A percentile compares a stretch with the other conserved stretches of the same genome.
Evolutionary conservation across 2,888 invertebrate species (phyloP).

Genomic region (Brachypalpus laphriformis): DNA sequence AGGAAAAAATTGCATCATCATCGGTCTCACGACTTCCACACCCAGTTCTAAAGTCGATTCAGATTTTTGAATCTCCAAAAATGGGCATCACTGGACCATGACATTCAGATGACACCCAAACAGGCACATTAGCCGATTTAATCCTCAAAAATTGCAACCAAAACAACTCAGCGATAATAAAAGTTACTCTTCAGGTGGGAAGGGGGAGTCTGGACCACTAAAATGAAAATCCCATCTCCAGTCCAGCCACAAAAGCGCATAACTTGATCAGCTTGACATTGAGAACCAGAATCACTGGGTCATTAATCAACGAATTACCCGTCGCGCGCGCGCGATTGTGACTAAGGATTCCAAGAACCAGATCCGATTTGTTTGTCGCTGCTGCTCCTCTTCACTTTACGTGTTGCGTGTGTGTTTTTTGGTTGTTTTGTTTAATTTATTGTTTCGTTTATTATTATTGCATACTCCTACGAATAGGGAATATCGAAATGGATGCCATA

Average conservation of each 20-base stretch:
- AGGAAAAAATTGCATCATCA: slow-evolving; percentile 60
- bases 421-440: slow-evolving; percentile 59
- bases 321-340: slow-evolving; percentile 68
- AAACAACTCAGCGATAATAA: slow-evolving; percentile 57
- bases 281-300: slow-evolving; percentile 72
- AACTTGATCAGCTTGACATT: slow-evolving; percentile 73
- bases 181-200: slow-evolving; percentile 20
- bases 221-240: slow-evolving; percentile 31
- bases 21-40: slow-evolving; percentile 51
- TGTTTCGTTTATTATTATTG: slow-evolving; percentile 65
- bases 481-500: slow-evolving; percentile 45
- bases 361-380: slow-evolving; percentile 72
- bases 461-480: slow-evolving; percentile 69
- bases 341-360: slow-evolving; percentile 73
- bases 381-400: slow-evolving; percentile 13
- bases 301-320: slow-evolving; percentile 75
- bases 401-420: slow-evolving; percentile 49
- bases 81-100: slow-evolving; percentile 37
- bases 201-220: slow-evolving; percentile 23
- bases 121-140: slow-evolving; percentile 66
- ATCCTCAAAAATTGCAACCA: slow-evolving; percentile 63
- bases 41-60: slow-evolving; percentile 36
- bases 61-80: not conserved
- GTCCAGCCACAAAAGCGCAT: slow-evolving; percentile 58
- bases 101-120: slow-evolving; percentile 71